Evolutionary conservation across 2,888 invertebrate genomes (phyloP).

Genomic region (Ariolimax columbianus): DNA sequence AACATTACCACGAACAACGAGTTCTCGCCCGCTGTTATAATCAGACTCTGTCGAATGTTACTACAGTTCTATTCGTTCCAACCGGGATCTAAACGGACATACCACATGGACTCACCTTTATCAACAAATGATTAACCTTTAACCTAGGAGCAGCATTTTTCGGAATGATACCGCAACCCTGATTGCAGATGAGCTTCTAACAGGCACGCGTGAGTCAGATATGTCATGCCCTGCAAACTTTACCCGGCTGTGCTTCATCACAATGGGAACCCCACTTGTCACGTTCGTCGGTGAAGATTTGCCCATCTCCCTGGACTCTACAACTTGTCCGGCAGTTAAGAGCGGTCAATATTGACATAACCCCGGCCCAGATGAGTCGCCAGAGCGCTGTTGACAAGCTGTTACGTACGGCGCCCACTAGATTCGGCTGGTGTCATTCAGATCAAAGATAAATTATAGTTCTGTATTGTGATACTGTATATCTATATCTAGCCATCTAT

Average conservation of each 20-base stretch:
- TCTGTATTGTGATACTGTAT: no score
- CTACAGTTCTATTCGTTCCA: no score
- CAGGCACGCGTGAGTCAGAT: conserved; percentile 31
- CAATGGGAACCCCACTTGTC: conserved; percentile 13
- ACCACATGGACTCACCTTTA: no score
- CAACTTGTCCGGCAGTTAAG: conserved; percentile 31
- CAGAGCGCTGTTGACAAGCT: conserved; percentile 2
- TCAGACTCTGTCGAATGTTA: no score
- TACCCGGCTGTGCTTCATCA: background rate
- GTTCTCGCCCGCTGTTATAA: no score
- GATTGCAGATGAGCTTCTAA: background rate
- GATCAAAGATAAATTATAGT: background rate
- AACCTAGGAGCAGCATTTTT: no score
- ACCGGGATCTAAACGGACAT: no score
- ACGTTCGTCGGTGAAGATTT: conserved; percentile 29
- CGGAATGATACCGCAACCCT: background rate
- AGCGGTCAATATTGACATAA: conserved; percentile 37
- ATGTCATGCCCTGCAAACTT: conserved; percentile 32
- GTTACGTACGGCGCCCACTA: conserved; percentile 20
- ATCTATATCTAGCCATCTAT: no score
- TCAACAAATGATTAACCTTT: no score
- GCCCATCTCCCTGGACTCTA: background rate
- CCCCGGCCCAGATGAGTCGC: background rate
- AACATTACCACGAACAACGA: no score
- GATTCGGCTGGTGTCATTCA: background rate